These are phyloP conservation scores for Sinhomidia bicolor DNA, from an alignment of 2,888 invertebrate species.

Conservation along the genomic window DNA sequence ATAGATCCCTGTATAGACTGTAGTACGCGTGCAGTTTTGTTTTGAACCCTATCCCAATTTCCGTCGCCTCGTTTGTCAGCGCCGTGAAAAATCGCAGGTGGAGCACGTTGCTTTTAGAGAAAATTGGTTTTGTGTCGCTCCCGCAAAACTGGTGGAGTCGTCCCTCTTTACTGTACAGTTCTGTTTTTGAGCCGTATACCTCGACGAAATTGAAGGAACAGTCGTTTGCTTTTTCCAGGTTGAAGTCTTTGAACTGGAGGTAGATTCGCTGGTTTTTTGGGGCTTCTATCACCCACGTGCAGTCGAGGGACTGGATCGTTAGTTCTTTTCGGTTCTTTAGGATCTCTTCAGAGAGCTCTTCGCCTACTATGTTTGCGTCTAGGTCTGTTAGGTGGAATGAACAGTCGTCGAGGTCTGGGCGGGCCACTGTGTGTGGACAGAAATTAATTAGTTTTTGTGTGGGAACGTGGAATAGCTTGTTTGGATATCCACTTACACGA, in stretches of 20 bases:
- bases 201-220: slow-evolving; percentile 90
- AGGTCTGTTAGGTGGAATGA: slow-evolving; percentile 84
- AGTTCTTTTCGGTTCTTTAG: slow-evolving; percentile 83
- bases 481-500: slow-evolving; percentile 85
- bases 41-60: slow-evolving; percentile 58
- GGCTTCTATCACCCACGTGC: slow-evolving; percentile 89
- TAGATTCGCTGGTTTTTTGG: slow-evolving; percentile 84
- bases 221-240: slow-evolving; percentile 88
- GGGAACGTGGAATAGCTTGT: neutral
- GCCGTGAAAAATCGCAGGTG: slow-evolving; percentile 89
- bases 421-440: slow-evolving; percentile 81
- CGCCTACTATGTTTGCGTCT: slow-evolving; percentile 85
- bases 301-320: slow-evolving; percentile 84
- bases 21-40: slow-evolving; percentile 75
- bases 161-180: slow-evolving; percentile 83
- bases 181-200: slow-evolving; percentile 86
- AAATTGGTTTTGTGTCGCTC: slow-evolving; percentile 90
- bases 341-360: slow-evolving; percentile 84
- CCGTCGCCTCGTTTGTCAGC: slow-evolving; percentile 82
- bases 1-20: slow-evolving; percentile 74
- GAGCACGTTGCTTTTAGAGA: slow-evolving; percentile 87
- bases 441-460: neutral
- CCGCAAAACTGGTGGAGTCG: slow-evolving; percentile 90
- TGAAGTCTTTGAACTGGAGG: slow-evolving; percentile 85
- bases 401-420: slow-evolving; percentile 85